phyloP scores from a whole-genome alignment of 2,888 invertebrate genomes.

The Agapostemon virescens region DNA sequence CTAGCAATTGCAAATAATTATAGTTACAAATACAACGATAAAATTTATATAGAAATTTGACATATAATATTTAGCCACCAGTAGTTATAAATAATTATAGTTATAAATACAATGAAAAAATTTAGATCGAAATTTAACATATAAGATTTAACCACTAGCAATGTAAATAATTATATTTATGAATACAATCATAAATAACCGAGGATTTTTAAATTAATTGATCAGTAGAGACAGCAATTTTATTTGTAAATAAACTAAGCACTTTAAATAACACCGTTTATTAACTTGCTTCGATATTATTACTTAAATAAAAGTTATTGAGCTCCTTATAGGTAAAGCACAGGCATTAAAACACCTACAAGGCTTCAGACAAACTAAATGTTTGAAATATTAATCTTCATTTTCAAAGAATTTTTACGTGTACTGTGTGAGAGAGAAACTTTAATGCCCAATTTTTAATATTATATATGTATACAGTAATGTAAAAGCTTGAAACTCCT shows the following conservation, averaged over 20 bases:
- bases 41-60: too few species aligned
- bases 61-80: not conserved
- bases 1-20: not conserved
- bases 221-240: not conserved
- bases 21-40: not conserved
- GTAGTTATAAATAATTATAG: not conserved
- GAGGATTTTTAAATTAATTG: not conserved
- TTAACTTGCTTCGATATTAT: not conserved
- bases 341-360: not conserved
- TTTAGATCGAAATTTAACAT: not conserved
- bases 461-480: not conserved
- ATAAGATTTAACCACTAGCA: not conserved
- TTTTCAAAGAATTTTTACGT: not conserved
- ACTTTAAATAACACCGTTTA: not conserved
- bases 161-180: not conserved
- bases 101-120: not conserved
- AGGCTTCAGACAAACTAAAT: not conserved
- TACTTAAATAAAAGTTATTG: not conserved
- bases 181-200: not conserved
- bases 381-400: not conserved
- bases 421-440: not conserved
- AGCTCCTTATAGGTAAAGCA: not conserved
- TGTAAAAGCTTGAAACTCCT: not conserved
- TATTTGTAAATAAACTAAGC: not conserved
- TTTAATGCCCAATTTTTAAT: not conserved